These are phyloP conservation scores for Sialis lutaria DNA, from an alignment of 2,888 invertebrate species.

Conservation along the genomic window DNA sequence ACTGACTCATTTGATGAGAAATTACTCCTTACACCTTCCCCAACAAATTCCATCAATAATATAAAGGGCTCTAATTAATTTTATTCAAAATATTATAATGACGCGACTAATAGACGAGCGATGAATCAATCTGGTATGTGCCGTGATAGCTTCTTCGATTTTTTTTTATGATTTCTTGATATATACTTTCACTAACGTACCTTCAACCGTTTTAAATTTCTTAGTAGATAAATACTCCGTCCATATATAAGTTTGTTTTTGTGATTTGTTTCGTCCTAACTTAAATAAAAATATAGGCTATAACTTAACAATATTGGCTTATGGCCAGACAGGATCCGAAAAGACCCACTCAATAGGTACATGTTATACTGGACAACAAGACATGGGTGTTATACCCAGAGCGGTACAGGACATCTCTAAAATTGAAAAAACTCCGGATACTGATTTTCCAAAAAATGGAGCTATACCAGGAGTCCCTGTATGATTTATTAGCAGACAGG, in stretches of 20 bases:
- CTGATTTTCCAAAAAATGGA: constrained; percentile 58
- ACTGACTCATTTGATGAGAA: too few relatives aligned
- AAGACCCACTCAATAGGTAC: constrained; percentile 93
- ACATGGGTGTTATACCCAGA: constrained; percentile 73
- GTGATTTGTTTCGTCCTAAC: too few relatives aligned
- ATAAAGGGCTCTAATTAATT: too few relatives aligned
- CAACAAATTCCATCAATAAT: too few relatives aligned
- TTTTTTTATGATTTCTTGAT: background rate
- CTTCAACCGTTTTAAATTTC: too few relatives aligned
- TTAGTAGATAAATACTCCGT: too few relatives aligned
- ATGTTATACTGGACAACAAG: constrained; percentile 42
- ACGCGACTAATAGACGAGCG: constrained; percentile 30
- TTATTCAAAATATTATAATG: too few relatives aligned
- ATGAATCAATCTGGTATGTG: constrained; percentile 17
- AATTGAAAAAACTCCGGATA: constrained; percentile 39
- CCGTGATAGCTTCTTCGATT: background rate
- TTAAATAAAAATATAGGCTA: constrained; percentile 36
- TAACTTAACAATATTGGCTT: constrained; percentile 85
- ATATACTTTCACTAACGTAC: background rate
- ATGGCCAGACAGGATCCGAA: constrained; percentile 90
- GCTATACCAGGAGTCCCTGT: constrained; percentile 76
- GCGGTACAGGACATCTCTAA: constrained; percentile 60
- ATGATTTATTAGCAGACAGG: constrained; percentile 57
- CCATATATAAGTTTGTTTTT: too few relatives aligned
- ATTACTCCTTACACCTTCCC: too few relatives aligned